Conservation (phyloP, 2,797 vertebrate species). For the Acanthurus lineatus region DNA sequence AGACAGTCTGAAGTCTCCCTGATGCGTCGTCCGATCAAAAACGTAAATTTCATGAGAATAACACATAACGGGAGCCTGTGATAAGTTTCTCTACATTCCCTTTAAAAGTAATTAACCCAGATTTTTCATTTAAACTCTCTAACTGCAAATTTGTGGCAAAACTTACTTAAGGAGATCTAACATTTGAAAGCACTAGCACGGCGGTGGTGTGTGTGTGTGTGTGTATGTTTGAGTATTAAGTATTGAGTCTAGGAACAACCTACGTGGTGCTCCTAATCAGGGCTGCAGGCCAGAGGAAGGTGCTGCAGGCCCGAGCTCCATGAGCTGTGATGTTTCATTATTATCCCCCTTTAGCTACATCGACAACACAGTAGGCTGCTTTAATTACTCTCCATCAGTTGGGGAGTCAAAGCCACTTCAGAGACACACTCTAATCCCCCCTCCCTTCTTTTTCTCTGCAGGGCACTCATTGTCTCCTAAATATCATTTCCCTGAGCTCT, state of each 20-base stretch:
- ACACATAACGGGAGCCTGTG: constrained; percentile 25
- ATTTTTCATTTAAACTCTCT: neutral
- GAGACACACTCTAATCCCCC: constrained; percentile 80
- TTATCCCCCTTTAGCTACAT: constrained; percentile 81
- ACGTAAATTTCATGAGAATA: constrained; percentile 11
- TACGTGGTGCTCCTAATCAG: constrained; percentile 69
- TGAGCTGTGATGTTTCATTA: constrained; percentile 82
- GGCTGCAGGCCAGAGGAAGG: constrained; percentile 65
- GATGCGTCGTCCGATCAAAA: constrained; percentile 42
- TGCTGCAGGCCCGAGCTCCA: constrained; percentile 69
- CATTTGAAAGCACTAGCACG: constrained; percentile 41
- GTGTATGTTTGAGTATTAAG: constrained; percentile 34
- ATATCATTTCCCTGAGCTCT: constrained; percentile 83
- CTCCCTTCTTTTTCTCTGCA: constrained; percentile 79
- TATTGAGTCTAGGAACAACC: constrained; percentile 66
- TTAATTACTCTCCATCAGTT: constrained; percentile 86
- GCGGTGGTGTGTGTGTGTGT: neutral
- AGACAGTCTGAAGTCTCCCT: constrained; percentile 23
- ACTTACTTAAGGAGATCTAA: neutral
- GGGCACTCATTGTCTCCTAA: constrained; percentile 84
- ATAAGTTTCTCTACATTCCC: constrained; percentile 7
- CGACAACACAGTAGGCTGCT: constrained; percentile 81
- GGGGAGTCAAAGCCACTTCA: constrained; percentile 81
- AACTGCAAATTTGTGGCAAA: neutral
- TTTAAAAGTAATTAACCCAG: neutral